Conservation (phyloP, 2,113 vertebrate genomes). For the Phrynosoma platyrhinos region DNA sequence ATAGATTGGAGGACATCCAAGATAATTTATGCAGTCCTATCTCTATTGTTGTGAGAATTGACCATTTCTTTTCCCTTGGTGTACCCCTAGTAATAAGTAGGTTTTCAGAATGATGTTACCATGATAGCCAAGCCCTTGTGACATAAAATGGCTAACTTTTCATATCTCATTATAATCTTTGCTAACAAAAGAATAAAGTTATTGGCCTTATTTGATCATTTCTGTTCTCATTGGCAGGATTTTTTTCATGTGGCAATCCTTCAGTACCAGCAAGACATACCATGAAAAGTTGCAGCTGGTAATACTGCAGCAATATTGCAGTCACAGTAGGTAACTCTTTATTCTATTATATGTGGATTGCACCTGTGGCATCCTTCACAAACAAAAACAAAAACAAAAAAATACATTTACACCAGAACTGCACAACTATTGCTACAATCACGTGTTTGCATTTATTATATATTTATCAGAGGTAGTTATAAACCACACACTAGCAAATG, state of each 20-base stretch:
- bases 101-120: fast-evolving
- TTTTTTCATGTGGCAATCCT: not conserved
- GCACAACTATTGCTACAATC: slow-evolving; percentile 15
- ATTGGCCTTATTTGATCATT: not conserved
- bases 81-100: not conserved
- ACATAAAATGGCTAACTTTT: fast-evolving
- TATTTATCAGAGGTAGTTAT: not conserved
- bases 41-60: not conserved
- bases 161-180: not conserved
- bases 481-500: not conserved
- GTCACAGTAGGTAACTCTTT: not conserved
- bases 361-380: slow-evolving; percentile 15
- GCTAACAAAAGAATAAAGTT: fast-evolving
- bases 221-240: not conserved
- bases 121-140: not conserved
- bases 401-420: not conserved
- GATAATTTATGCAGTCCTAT: not conserved
- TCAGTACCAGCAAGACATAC: fast-evolving
- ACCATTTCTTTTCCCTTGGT: not conserved
- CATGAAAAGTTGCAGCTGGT: not conserved
- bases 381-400: not conserved
- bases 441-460: not conserved
- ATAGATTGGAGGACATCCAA: not conserved
- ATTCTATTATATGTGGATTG: not conserved
- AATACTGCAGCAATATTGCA: not conserved